Percentiles rank a stretch among this genome's conserved stretches.
Evolutionary conservation across 2,113 vertebrate species (phyloP).

Genomic region (Gambusia affinis): DNA sequence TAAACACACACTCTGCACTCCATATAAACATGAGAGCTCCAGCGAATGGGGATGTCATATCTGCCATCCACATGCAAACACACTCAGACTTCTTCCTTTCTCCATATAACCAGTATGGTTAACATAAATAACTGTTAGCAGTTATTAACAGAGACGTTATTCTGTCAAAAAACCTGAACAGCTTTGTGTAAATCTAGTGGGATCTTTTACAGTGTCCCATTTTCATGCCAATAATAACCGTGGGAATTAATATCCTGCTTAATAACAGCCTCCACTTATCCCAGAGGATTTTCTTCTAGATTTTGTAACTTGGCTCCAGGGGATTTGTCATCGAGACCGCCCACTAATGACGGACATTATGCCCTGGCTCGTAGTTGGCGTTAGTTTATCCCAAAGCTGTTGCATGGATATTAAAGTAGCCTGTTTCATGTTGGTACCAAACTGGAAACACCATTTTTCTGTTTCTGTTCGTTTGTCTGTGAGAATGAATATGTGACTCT

Average conservation of each 20-base stretch:
- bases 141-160: neutral
- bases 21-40: neutral
- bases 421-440: neutral
- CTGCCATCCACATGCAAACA: neutral
- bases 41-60: neutral
- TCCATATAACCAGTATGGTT: slow-evolving; percentile 18
- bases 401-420: neutral
- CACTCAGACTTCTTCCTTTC: slow-evolving; percentile 1
- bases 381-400: slow-evolving; percentile 15
- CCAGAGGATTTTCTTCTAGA: neutral
- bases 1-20: slow-evolving; percentile 5
- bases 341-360: neutral
- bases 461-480: neutral
- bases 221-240: neutral
- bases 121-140: neutral
- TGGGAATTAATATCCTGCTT: neutral
- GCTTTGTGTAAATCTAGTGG: neutral
- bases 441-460: neutral
- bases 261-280: neutral
- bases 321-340: neutral
- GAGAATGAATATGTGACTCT: neutral
- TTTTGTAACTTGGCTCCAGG: neutral
- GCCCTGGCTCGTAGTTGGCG: neutral
- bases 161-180: neutral
- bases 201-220: neutral